Conservation (phyloP, 2,113 vertebrate genomes). For the Neogobius melanostomus region DNA sequence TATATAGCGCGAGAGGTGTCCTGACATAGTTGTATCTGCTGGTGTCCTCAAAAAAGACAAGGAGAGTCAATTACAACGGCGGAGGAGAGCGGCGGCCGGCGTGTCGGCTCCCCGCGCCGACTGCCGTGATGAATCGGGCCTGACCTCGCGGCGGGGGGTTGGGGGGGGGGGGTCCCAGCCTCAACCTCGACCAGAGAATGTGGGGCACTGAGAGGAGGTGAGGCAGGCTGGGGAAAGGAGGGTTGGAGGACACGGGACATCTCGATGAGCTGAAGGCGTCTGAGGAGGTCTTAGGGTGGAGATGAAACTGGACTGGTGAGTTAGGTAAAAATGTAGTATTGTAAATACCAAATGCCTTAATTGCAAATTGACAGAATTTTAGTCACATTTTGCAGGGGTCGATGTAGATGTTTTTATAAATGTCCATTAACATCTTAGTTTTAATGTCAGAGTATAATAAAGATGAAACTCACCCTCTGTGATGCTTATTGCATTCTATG, state of each 20-base stretch:
- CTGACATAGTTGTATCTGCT: conserved; percentile 88
- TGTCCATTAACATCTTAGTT: no score
- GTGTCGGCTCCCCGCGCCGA: conserved; percentile 81
- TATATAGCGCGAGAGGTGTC: conserved; percentile 85
- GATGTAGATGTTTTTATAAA: no score
- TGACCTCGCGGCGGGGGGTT: conserved; percentile 77
- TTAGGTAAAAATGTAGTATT: no score
- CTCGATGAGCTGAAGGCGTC: neutral
- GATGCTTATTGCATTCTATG: no score
- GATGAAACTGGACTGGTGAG: no score
- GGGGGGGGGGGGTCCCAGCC: conserved; percentile 9
- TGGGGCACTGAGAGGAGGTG: conserved; percentile 49
- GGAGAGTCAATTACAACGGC: conserved; percentile 84
- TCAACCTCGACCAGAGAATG: conserved; percentile 58
- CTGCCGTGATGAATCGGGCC: conserved; percentile 81
- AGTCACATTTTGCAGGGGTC: conserved; percentile 20
- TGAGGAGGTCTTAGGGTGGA: neutral
- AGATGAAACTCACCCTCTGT: no score
- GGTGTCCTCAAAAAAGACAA: conserved; percentile 86
- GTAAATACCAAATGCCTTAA: no score
- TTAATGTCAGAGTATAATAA: no score
- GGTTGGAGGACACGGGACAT: conserved; percentile 21
- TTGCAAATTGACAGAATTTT: no score
- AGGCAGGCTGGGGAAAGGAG: conserved; percentile 2
- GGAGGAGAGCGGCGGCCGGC: conserved; percentile 71